phyloP scores from a whole-genome alignment of 2,797 vertebrate genomes.

The Masticophis lateralis region DNA sequence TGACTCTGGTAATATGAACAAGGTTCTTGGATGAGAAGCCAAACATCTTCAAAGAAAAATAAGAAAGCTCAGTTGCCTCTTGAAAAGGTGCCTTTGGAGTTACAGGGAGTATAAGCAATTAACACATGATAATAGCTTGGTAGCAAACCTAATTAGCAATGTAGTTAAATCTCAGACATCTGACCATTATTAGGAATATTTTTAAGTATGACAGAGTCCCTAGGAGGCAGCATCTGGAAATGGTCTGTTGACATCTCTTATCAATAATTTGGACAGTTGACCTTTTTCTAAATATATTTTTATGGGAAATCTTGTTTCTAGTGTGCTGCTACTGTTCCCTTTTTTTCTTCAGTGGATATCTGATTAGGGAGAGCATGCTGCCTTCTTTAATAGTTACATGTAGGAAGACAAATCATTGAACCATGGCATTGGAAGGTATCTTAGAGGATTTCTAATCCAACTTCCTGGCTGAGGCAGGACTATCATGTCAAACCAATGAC shows the following conservation, averaged over 20 bases:
- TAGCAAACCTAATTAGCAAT: not conserved
- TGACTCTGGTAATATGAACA: too few relatives aligned
- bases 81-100: not conserved
- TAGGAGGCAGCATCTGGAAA: not conserved
- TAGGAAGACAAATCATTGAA: not conserved
- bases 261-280: not conserved
- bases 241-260: not conserved
- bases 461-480: not conserved
- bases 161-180: not conserved
- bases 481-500: not conserved
- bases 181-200: not conserved
- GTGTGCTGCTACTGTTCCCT: not conserved
- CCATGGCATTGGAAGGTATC: not conserved
- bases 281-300: not conserved
- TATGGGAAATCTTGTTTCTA: not conserved
- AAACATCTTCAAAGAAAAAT: too few relatives aligned
- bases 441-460: not conserved
- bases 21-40: too few relatives aligned
- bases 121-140: not conserved
- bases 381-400: not conserved
- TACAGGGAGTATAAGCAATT: not conserved
- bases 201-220: not conserved
- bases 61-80: too few relatives aligned
- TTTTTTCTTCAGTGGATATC: not conserved
- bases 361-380: not conserved